Evolutionary conservation across 2,888 invertebrate species (phyloP), one percentile per base, ranked within the genome.

Genomic region (Merodon equestris): DNA sequence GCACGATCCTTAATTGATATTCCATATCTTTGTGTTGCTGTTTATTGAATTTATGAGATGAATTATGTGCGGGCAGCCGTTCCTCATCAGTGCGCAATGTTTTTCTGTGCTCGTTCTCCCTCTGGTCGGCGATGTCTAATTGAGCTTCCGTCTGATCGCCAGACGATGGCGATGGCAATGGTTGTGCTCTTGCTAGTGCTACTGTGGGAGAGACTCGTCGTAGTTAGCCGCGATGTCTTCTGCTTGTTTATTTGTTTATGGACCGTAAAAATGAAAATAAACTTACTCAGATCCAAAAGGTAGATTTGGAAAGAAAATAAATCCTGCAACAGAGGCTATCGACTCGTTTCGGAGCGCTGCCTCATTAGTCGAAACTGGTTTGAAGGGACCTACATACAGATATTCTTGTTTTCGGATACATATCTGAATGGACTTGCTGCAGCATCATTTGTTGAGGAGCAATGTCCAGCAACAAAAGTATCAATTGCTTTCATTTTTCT

Each of bases 71-170:
- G 53, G 58, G 54, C 66, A 60, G 72, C 27, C 64, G 57, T 51
- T 61, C 50, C 60, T 72, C 66, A 72, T 57, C 72, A 42, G 58
- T 42, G 56, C 50, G 18, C 47, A 27, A 27, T 27, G 27, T 7
- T 27, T 7, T 27, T 27, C 7, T n/a, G n/a, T n/a, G 48, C 54
- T 61, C 53, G 19, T 36, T 64, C 53, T 19, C 68, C 50, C 9
- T 27, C 40, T 56, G 48, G 50, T 50, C 27, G 38, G 7, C 27
- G 27, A 27, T 27, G 60, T 67, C 76, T 72, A 76, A 76, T 72
- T 76, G 72, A 76, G 76, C 72, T 76, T 72, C 76, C 72, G 76
- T 76, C 72, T 76, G 72, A 66, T 50, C 66, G 72, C 76, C 72
- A 60, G 72, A 56, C 76, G 45, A 66, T 19, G 56, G 48, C 9